Base-by-base conservation (phyloP, 2,888 invertebrate genomes). In the Pimpla rufipes region DNA sequence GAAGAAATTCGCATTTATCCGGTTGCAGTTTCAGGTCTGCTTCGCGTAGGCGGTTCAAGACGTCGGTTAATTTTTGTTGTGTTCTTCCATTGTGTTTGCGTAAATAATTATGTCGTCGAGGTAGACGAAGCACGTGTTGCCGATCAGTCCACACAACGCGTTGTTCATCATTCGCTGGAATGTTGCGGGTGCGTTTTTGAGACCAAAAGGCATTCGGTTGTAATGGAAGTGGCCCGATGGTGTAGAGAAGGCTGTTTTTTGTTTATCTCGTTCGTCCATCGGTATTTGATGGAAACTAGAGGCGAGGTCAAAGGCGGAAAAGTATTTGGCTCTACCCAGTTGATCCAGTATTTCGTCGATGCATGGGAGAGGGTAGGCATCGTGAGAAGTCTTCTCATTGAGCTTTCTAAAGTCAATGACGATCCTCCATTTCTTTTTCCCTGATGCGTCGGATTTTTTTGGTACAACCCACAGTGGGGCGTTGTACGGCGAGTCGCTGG, bases 201-300 rank as follows among this genome's bases (percentile, higher is more conserved):
- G n/a, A n/a, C n/a, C n/a, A n/a, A n/a, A n/a, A n/a, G n/a, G n/a
- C n/a, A n/a, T n/a, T n/a, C n/a, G n/a, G n/a, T n/a, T n/a, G n/a
- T n/a, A n/a, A 3, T 52, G 18, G 10, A 21, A 52, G 18, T 52
- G 52, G 7, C 52, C 21, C 18, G 16, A 18, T 8, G 21, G 21
- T 8, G 52, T 52, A 2, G 52, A 52, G 21, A 85, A 79, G 1
- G 71, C 80, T 18, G 77, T 81, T 5, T 84, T 77, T 18, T 59
- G 50, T n/a, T 40, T 42, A 13, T 76, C 64, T 0, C 74, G 40
- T 0, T 47, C 23, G 1, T 70, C 66, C 52, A 84, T 55, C 13
- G 86, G 84, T 7, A 89, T 87, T 67, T 88, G 88, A 57, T 89
- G 86, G 62, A 87, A 89, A 3, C 88, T 87, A 11, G 71, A 77